Base-by-base conservation (phyloP, 2,113 vertebrate species). In the Rhinoptilus africanus region DNA sequence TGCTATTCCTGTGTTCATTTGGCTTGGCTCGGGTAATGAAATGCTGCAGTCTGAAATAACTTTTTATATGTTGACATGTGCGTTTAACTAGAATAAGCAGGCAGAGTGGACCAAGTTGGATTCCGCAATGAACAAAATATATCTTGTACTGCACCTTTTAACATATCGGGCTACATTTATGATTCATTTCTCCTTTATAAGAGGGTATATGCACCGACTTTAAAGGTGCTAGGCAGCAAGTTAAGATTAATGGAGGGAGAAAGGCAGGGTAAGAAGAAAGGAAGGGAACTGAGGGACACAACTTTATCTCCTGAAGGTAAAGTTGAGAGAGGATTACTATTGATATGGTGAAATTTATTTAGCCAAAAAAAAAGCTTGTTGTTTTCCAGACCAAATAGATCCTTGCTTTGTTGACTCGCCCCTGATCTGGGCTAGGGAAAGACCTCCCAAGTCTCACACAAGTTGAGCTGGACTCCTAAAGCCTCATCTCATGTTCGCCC, bases 1-100 rank as follows among this genome's bases (percentile, higher is more conserved):
- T 97, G 56, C 93, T 97, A 94, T 96, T 97, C 94, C 96, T 97
- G 97, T 92, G 91, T 93, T 97, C 91, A 66, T 97, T 97, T 96
- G 94, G 74, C 75, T 97, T 97, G 96, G 96, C 94, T 94, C 9
- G 0, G 30, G 67, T 51, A 95, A 59, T 54, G 74, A 97, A 96
- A 96, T 45, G 37, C 92, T 96, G 80, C 87, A 93, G 93, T 95
- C 95, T 95, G 95, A 97, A 97, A 97, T 96, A 97, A 89, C 94
- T 96, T 96, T 96, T 96, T 93, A 88, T 95, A 93, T 88, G 91
- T 97, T 97, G 95, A 96, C 96, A 96, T 97, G 88, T 89, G 89
- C 82, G 53, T 97, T 88, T 85, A 94, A 96, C 83, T 86, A 93
- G 93, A 93, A 94, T 87, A 96, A 95, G 89, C 62, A 89, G 95